These are phyloP conservation scores for Lethrus apterus DNA, from an alignment of 1,140 invertebrate species.

Conservation along the genomic window DNA sequence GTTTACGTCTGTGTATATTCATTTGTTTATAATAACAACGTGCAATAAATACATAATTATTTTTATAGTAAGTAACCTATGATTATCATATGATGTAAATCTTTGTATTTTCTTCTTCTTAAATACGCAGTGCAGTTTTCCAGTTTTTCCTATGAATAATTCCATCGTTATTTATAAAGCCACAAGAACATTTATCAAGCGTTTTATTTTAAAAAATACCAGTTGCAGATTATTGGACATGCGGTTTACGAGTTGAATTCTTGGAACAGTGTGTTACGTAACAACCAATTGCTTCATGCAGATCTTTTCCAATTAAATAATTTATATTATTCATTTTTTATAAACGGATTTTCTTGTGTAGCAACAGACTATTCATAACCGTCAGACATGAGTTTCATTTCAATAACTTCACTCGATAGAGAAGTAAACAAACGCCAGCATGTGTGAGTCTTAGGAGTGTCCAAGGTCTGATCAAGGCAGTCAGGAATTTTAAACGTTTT, in stretches of 20 bases:
- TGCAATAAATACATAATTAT: too few species aligned
- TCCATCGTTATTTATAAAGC: too few species aligned
- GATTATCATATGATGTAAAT: too few species aligned
- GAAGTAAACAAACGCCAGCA: slow-evolving; percentile 9
- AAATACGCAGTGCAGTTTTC: too few species aligned
- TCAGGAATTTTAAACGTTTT: slow-evolving; percentile 28
- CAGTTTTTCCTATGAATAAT: too few species aligned
- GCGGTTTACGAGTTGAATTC: slow-evolving; percentile 1
- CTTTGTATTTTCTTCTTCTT: too few species aligned
- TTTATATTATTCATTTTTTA: slow-evolving; percentile 1
- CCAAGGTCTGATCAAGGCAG: slow-evolving; percentile 28
- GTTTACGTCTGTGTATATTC: too few species aligned
- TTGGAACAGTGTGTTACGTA: slow-evolving; percentile 8
- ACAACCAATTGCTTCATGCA: slow-evolving; percentile 2
- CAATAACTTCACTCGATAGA: slow-evolving; percentile 6
- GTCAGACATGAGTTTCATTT: slow-evolving; percentile 9
- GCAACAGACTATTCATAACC: slow-evolving; percentile 12
- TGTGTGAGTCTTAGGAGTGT: slow-evolving; percentile 23
- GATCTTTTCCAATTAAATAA: slow-evolving; percentile 3
- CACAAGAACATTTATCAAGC: too few species aligned
- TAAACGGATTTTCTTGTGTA: slow-evolving; percentile 4
- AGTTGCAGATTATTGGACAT: too few species aligned
- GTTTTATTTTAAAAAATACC: too few species aligned
- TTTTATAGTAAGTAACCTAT: too few species aligned
- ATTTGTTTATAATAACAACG: too few species aligned